Percentiles rank a stretch among this genome's conserved stretches.
Conservation (phyloP, 1,140 invertebrate species). For the Trichomalopsis sarcophagae region DNA sequence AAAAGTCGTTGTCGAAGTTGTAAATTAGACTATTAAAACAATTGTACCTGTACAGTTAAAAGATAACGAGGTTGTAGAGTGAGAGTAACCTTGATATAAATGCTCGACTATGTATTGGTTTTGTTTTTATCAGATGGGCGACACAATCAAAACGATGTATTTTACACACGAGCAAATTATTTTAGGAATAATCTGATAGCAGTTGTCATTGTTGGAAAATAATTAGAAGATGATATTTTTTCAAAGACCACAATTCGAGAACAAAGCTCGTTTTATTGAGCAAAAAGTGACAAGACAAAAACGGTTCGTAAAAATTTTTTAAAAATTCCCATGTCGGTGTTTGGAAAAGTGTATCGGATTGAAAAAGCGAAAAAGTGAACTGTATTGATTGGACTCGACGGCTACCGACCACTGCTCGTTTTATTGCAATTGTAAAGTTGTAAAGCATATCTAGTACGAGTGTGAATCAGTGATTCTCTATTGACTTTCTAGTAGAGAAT, state of each 20-base stretch:
- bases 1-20: background rate
- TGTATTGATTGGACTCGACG: background rate
- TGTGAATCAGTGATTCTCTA: background rate
- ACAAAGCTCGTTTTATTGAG: no score
- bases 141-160: background rate
- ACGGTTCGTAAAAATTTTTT: background rate
- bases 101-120: background rate
- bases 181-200: no score
- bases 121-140: background rate
- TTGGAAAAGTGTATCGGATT: background rate
- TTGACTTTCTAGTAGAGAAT: background rate
- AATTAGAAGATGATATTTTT: no score
- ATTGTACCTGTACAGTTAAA: background rate
- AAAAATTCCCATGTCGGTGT: background rate
- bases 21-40: background rate
- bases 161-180: background rate
- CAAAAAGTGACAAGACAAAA: background rate
- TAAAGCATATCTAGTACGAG: conserved; percentile 29
- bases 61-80: background rate
- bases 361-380: background rate
- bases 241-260: no score
- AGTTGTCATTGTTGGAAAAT: no score
- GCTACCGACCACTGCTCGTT: background rate
- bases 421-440: conserved; percentile 31
- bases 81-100: background rate